Conservation (phyloP, 2,888 invertebrate species). For the Agrochola litura region DNA sequence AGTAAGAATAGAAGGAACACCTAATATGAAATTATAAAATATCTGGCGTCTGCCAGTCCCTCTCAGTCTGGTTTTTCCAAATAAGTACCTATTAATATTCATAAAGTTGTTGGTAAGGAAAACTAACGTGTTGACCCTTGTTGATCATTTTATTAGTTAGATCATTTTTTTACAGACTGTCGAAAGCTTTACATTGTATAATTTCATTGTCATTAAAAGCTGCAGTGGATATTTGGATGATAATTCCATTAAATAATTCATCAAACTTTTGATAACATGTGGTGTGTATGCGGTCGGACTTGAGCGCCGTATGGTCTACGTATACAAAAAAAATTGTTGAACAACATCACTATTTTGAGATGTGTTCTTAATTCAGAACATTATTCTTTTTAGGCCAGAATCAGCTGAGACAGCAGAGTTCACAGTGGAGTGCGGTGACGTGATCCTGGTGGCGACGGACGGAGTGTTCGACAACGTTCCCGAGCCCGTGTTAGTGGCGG, state of each 20-base stretch:
- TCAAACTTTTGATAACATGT: not conserved
- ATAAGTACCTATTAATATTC: not conserved
- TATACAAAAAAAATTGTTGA: not conserved
- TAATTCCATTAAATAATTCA: not conserved
- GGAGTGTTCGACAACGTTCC: slow-evolving; percentile 99
- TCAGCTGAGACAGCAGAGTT: slow-evolving; percentile 97
- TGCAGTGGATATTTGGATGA: not conserved
- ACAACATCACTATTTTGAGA: not conserved
- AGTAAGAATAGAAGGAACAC: slow-evolving; percentile 14
- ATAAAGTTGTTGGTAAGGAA: slow-evolving; percentile 22
- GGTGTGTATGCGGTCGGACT: not conserved
- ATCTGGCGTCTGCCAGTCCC: not conserved
- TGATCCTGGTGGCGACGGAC: slow-evolving; percentile 98
- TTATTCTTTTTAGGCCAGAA: slow-evolving; percentile 92
- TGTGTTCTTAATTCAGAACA: too few relatives aligned
- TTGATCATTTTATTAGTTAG: not conserved
- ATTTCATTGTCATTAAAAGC: slow-evolving; percentile 1
- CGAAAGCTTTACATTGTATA: not conserved
- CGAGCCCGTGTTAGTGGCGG: slow-evolving; percentile 96
- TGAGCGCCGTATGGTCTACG: not conserved
- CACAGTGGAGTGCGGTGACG: slow-evolving; percentile 97
- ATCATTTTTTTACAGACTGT: not conserved
- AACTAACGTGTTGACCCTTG: not conserved
- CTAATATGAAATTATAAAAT: not conserved
- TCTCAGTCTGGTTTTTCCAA: slow-evolving; percentile 6